phyloP scores from a whole-genome alignment of 2,888 invertebrate species.

The Sphaerolaimus hirsutus region DNA sequence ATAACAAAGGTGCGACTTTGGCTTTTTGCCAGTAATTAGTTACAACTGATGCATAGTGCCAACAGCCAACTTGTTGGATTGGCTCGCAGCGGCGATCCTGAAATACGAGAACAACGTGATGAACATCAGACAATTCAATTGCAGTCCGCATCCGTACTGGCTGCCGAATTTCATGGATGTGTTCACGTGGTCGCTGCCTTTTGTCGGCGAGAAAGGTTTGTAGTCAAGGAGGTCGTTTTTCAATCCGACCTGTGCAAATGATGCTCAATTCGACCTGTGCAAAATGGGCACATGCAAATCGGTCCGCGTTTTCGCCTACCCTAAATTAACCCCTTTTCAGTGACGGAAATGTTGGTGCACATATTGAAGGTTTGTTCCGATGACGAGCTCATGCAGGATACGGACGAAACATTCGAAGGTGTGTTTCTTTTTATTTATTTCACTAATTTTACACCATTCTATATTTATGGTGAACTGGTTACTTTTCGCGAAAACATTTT shows the following conservation, averaged over 20 bases:
- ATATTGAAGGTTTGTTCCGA: constrained; percentile 98
- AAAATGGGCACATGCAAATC: too few relatives aligned
- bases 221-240: constrained; percentile 24
- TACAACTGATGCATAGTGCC: too few relatives aligned
- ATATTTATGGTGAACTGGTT: too few relatives aligned
- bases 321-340: too few relatives aligned
- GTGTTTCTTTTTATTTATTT: too few relatives aligned
- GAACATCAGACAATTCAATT: constrained; percentile 99
- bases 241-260: background rate
- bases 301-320: too few relatives aligned
- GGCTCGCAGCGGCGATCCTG: constrained; percentile 63
- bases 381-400: constrained; percentile 87
- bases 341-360: constrained; percentile 98
- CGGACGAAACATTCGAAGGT: constrained; percentile 90
- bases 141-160: constrained; percentile 99
- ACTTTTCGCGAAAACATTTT: too few relatives aligned
- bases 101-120: constrained; percentile 99
- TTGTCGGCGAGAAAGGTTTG: constrained; percentile 79
- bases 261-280: constrained; percentile 5
- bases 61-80: too few relatives aligned
- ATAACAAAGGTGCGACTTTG: constrained; percentile 56
- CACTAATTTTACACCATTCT: too few relatives aligned
- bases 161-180: constrained; percentile 99
- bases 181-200: constrained; percentile 98
- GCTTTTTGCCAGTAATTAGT: background rate